Evolutionary conservation across 2,113 vertebrate genomes (phyloP).

Genomic region (Neolamprologus variostigma): DNA sequence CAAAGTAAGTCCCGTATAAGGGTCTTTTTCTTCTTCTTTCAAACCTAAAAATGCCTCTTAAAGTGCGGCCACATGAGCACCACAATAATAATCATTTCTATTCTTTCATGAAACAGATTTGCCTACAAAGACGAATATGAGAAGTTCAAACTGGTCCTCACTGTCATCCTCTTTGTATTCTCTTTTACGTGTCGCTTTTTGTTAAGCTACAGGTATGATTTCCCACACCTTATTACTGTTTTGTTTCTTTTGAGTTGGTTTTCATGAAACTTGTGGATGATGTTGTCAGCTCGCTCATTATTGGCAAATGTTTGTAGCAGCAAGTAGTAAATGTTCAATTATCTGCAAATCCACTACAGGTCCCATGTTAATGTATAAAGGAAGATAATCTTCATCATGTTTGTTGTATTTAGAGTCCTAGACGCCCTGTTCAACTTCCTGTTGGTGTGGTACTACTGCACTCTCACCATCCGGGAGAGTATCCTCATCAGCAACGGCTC

Average conservation of each 20-base stretch:
- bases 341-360: background rate
- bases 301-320: background rate
- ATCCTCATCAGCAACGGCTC: conserved; percentile 95
- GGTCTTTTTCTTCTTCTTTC: background rate
- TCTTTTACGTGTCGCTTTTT: conserved; percentile 90
- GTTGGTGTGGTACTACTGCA: conserved; percentile 98
- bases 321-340: background rate
- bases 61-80: rapidly evolving
- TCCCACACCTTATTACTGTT: background rate
- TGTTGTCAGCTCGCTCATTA: background rate
- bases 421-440: conserved; percentile 94
- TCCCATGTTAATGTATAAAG: background rate
- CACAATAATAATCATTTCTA: rapidly evolving
- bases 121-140: conserved; percentile 97
- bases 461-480: conserved; percentile 93
- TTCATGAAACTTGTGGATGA: background rate
- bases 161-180: conserved; percentile 88
- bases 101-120: conserved; percentile 71
- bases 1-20: conserved; percentile 75
- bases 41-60: background rate
- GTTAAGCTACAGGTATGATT: conserved; percentile 84
- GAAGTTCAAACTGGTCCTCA: conserved; percentile 95
- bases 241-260: background rate
- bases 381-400: background rate
- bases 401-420: conserved; percentile 51